Base-by-base conservation (phyloP, 2,113 vertebrate genomes). In the Ammodramus savannarum region DNA sequence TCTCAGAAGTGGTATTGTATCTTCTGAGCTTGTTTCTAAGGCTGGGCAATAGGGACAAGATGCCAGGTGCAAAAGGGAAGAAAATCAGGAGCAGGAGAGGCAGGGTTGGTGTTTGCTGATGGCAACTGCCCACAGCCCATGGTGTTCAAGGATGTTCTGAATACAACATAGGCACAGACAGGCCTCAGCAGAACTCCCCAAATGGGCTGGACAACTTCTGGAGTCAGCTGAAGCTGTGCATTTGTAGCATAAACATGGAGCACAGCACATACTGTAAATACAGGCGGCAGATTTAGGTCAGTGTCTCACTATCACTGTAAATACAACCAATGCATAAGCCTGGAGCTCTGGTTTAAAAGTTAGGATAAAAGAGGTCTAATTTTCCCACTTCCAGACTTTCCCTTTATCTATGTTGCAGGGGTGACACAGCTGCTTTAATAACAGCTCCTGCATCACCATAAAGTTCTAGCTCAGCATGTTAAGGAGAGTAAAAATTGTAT, bases 151-250 rank as follows among this genome's bases (percentile, higher is more conserved):
- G 41, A 10, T 71, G 29, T 25, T 83, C 48, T 88, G 32, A 74
- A 65, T 7, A 71, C 4, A 43, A 2, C 0, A 0, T 6, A 58
- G 34, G 26, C 49, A 65, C 0, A 5, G 44, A 48, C n/a, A 65
- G 19, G 7, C 8, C 44, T 84, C 43, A 82, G 57, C 21, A 79
- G 78, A 85, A 36, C 43, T 76, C 46, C 23, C 26, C 39, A 57
- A 23, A 26, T 54, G 39, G 21, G 13, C 14, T 63, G 43, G 34
- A 31, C 13, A 93, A 57, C 16, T 67, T 52, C 31, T 59, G 48
- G 34, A 44, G 9, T 49, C 48, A 63, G 2, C 8, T 22, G 59
- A 74, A 91, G 31, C 6, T 66, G 31, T 73, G 17, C 18, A 67
- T 83, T 68, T 84, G 13, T 38, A 46, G 83, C 1, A 4, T 16